These are phyloP conservation scores for Takifugu flavidus DNA, from an alignment of 2,113 vertebrate species.

Conservation along the genomic window DNA sequence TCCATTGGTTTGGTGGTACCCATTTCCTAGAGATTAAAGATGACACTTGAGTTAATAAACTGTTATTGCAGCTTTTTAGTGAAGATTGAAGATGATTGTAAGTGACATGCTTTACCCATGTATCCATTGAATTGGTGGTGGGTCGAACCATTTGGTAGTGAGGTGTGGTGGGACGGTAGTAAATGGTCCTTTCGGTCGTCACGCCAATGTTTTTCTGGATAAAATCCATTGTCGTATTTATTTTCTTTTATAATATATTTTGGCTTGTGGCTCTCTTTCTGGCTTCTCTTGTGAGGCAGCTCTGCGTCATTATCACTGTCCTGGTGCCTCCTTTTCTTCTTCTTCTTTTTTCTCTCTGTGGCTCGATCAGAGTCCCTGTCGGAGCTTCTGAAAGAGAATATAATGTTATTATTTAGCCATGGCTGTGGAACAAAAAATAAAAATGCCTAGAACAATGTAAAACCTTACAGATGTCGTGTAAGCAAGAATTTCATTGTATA, in stretches of 20 bases:
- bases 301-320: slow-evolving; percentile 51
- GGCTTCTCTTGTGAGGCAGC: slow-evolving; percentile 20
- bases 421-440: neutral
- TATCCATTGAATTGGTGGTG: slow-evolving; percentile 54
- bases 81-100: neutral
- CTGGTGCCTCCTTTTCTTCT: slow-evolving; percentile 72
- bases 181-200: slow-evolving; percentile 2
- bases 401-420: neutral
- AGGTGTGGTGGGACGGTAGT: slow-evolving; percentile 3
- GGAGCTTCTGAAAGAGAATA: slow-evolving; percentile 60
- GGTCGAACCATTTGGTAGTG: slow-evolving; percentile 17
- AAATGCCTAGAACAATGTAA: neutral
- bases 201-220: slow-evolving; percentile 27
- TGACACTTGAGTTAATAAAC: neutral
- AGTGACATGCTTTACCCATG: slow-evolving; percentile 47
- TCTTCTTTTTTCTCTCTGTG: slow-evolving; percentile 83
- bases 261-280: slow-evolving; percentile 56
- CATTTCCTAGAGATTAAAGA: slow-evolving; percentile 47
- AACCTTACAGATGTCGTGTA: neutral
- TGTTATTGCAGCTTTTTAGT: neutral
- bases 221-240: slow-evolving; percentile 9
- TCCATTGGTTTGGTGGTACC: slow-evolving; percentile 49
- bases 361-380: slow-evolving; percentile 71
- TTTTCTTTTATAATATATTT: slow-evolving; percentile 34
- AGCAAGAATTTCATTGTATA: too few relatives aligned